Conservation (phyloP, 2,888 invertebrate genomes). For the Synergus laeviventris region DNA sequence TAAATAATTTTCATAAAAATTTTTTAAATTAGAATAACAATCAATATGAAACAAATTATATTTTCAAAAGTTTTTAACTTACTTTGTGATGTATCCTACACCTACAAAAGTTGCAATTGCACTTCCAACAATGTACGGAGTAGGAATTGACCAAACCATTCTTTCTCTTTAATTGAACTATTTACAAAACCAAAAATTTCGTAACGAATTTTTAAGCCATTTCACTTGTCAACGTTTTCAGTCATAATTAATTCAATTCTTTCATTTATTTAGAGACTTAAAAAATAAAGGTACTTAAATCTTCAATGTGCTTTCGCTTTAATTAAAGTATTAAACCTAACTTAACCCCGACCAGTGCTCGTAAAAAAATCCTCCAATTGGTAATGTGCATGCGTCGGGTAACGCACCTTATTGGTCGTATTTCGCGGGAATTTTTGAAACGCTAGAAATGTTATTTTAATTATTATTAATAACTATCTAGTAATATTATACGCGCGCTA, state of each 20-base stretch:
- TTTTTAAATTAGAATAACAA: not conserved
- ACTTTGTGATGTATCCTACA: conserved; percentile 44
- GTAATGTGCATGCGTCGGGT: no score
- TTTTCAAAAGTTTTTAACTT: not conserved
- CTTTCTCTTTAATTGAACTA: not conserved
- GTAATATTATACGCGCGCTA: no score
- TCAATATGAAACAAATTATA: not conserved
- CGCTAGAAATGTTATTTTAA: no score
- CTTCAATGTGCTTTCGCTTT: no score
- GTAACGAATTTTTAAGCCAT: not conserved
- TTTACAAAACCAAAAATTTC: not conserved
- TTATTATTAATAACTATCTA: no score
- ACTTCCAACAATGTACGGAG: conserved; percentile 41
- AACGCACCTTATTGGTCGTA: no score
- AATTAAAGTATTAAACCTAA: no score
- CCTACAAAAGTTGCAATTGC: conserved; percentile 42
- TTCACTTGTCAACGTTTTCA: not conserved
- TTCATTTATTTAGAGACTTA: not conserved
- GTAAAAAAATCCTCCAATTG: no score
- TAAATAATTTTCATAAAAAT: not conserved
- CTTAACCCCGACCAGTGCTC: not conserved
- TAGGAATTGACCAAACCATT: conserved; percentile 32
- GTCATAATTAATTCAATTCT: not conserved
- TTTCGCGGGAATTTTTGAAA: no score
- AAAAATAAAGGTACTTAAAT: not conserved